Evolutionary conservation across 2,888 invertebrate genomes (phyloP).

Genomic region (Willowsia nigromaculata): DNA sequence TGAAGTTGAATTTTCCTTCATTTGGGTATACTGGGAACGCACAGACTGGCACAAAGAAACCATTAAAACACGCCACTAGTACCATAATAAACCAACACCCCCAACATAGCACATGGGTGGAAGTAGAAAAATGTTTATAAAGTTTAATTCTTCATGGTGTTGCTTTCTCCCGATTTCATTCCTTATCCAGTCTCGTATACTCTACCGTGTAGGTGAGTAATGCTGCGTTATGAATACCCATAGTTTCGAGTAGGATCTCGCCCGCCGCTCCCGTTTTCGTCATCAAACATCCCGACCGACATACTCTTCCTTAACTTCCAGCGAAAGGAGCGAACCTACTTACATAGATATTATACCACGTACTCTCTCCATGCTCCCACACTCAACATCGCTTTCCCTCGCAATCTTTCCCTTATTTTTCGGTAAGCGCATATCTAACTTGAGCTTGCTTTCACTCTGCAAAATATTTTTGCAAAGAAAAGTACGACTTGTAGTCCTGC

Average conservation of each 20-base stretch:
- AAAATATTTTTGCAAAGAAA: conserved; percentile 28
- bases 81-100: too few relatives aligned
- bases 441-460: conserved; percentile 37
- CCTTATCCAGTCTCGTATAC: not conserved
- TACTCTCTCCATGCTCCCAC: not conserved
- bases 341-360: not conserved
- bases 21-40: too few relatives aligned
- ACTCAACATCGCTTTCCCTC: not conserved
- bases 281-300: conserved; percentile 56
- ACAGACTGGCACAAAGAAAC: too few relatives aligned
- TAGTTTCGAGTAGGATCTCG: not conserved
- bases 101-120: not conserved
- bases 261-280: conserved; percentile 70
- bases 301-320: not conserved
- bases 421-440: not conserved
- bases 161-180: not conserved
- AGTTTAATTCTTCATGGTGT: conserved; percentile 8
- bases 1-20: too few relatives aligned
- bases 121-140: not conserved
- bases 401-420: not conserved
- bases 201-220: not conserved
- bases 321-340: conserved; percentile 6
- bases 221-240: not conserved
- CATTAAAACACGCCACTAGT: too few relatives aligned
- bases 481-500: not conserved